phyloP scores from a whole-genome alignment of 2,113 vertebrate species.

The Lepus timidus region DNA sequence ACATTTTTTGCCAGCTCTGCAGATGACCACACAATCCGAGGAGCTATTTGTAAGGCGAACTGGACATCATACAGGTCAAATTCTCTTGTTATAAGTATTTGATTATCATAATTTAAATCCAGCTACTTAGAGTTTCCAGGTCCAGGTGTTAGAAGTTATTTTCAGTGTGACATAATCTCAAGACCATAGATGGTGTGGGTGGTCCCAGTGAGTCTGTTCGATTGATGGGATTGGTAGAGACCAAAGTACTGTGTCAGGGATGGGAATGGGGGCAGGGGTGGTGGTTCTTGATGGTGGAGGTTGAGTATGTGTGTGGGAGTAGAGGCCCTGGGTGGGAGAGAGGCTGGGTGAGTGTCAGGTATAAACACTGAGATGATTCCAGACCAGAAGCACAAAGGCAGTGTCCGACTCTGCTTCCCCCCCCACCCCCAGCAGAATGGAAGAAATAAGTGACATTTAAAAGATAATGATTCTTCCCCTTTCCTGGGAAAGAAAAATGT shows the following conservation, averaged over 20 bases:
- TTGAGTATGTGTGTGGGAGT: not conserved
- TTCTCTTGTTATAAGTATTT: not conserved
- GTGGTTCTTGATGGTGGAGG: not conserved
- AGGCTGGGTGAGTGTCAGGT: not conserved
- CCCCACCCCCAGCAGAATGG: not conserved
- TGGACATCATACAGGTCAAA: not conserved
- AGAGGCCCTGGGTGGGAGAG: not conserved
- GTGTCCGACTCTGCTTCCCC: not conserved
- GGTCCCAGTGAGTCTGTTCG: not conserved
- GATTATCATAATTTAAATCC: not conserved
- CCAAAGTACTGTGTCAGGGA: not conserved
- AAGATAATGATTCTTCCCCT: not conserved
- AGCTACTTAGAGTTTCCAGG: not conserved
- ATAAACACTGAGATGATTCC: not conserved
- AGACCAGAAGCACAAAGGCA: not conserved
- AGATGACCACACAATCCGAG: constrained; percentile 1
- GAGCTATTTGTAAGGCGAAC: not conserved
- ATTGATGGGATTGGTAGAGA: not conserved
- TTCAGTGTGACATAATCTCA: not conserved
- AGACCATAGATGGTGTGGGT: not conserved
- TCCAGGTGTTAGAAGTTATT: not conserved
- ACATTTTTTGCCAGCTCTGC: not conserved
- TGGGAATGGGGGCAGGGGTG: not conserved
- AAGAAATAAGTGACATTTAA: not conserved
- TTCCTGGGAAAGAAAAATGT: not conserved